phyloP scores from a whole-genome alignment of 2,797 vertebrate genomes.

The Alfaro cultratus region DNA sequence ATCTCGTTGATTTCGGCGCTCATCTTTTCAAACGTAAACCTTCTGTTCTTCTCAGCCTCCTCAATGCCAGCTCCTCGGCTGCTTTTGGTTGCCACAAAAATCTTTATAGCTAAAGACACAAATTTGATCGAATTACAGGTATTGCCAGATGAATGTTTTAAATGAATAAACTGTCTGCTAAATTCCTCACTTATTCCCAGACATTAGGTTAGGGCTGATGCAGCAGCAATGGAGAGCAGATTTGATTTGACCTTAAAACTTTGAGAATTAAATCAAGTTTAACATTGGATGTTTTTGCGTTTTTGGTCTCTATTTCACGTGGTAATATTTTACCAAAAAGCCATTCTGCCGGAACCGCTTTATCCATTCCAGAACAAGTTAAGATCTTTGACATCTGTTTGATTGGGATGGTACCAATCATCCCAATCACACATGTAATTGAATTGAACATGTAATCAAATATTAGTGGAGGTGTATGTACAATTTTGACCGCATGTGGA shows the following conservation, averaged over 20 bases:
- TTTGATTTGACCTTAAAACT: background rate
- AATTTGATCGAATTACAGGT: conserved; percentile 11
- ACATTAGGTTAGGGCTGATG: background rate
- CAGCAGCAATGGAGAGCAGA: background rate
- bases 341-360: background rate
- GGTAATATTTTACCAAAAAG: too few relatives aligned
- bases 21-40: conserved; percentile 97
- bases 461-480: background rate
- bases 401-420: too few relatives aligned
- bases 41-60: conserved; percentile 95
- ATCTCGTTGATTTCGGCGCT: conserved; percentile 96
- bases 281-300: background rate
- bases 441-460: background rate
- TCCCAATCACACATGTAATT: background rate
- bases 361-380: background rate
- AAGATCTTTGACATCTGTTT: background rate
- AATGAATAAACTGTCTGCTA: background rate
- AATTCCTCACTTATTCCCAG: background rate
- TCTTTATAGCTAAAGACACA: conserved; percentile 89
- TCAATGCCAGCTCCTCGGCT: conserved; percentile 92
- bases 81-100: conserved; percentile 96
- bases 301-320: too few relatives aligned
- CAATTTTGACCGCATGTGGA: background rate
- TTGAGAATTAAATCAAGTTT: background rate
- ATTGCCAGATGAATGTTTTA: background rate